Conservation (phyloP, 2,797 vertebrate species). For the Pseudomugil tenellus region DNA sequence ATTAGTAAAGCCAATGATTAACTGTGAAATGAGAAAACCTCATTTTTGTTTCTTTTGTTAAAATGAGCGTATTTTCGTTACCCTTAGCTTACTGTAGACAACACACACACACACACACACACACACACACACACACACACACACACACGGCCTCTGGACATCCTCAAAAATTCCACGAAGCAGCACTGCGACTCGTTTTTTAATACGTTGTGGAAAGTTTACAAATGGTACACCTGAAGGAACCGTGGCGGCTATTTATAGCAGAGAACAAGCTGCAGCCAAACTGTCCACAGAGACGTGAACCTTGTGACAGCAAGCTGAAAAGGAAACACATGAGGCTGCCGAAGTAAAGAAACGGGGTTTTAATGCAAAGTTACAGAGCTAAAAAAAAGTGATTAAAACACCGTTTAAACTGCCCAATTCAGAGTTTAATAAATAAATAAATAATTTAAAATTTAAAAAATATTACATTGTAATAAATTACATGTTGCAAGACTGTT, state of each 20-base stretch:
- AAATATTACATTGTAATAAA: not conserved
- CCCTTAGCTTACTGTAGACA: no score
- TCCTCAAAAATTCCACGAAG: no score
- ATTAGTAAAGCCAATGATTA: no score
- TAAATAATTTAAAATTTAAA: conserved; percentile 24
- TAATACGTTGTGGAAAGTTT: conserved; percentile 46
- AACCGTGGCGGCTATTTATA: conserved; percentile 49
- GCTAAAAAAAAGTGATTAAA: not conserved
- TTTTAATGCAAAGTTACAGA: not conserved
- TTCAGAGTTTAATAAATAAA: conserved; percentile 6
- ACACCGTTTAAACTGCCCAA: not conserved
- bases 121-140: no score
- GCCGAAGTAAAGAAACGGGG: not conserved
- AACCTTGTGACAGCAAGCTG: conserved; percentile 42
- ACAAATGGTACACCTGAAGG: conserved; percentile 30
- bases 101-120: no score
- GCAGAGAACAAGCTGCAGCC: conserved; percentile 33
- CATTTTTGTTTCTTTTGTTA: not conserved
- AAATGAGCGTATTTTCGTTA: not conserved
- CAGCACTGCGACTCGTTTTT: no score
- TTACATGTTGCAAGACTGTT: not conserved
- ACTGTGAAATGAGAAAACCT: no score
- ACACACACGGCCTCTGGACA: no score
- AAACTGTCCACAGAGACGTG: conserved; percentile 61
- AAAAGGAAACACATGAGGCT: conserved; percentile 15